A percentile compares a stretch with the other conserved stretches of the same genome.
Evolutionary conservation across 1,140 invertebrate genomes (phyloP).

Genomic region (Trichonephila inaurata): DNA sequence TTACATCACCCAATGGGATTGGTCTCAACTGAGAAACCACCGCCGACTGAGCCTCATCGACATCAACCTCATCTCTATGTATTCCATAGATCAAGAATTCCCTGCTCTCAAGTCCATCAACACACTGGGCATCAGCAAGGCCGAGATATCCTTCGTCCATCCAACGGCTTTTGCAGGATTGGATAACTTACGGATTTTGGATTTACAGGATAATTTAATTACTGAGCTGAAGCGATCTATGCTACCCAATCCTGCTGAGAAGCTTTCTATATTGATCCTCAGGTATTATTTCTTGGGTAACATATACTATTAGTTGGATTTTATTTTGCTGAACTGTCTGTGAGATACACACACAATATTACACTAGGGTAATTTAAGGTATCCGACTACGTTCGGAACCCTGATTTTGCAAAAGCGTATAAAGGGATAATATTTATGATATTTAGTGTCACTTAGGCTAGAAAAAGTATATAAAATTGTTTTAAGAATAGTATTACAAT

Average conservation of each 20-base stretch:
- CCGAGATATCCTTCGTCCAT: slow-evolving; percentile 48
- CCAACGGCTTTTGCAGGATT: not conserved
- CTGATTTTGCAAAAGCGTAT: too few species aligned
- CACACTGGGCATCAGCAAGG: not conserved
- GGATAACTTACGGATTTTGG: not conserved
- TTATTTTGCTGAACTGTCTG: too few species aligned
- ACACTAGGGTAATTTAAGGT: too few species aligned
- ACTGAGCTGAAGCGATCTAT: slow-evolving; percentile 5
- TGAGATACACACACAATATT: too few species aligned
- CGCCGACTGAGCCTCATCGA: slow-evolving; percentile 23
- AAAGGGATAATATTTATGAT: too few species aligned
- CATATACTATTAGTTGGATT: too few species aligned
- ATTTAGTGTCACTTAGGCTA: too few species aligned
- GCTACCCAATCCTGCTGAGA: not conserved
- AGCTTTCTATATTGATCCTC: not conserved
- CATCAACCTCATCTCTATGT: slow-evolving; percentile 12
- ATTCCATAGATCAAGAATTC: slow-evolving; percentile 23
- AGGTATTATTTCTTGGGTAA: not conserved
- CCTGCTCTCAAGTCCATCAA: not conserved
- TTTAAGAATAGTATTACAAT: too few species aligned
- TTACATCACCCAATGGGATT: slow-evolving; percentile 59
- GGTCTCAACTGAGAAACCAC: slow-evolving; percentile 33
- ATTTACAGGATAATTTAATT: not conserved
- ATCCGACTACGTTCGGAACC: too few species aligned
- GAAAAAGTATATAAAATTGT: too few species aligned